Conservation (phyloP, 2,888 invertebrate genomes). For the Lymantria monacha region DNA sequence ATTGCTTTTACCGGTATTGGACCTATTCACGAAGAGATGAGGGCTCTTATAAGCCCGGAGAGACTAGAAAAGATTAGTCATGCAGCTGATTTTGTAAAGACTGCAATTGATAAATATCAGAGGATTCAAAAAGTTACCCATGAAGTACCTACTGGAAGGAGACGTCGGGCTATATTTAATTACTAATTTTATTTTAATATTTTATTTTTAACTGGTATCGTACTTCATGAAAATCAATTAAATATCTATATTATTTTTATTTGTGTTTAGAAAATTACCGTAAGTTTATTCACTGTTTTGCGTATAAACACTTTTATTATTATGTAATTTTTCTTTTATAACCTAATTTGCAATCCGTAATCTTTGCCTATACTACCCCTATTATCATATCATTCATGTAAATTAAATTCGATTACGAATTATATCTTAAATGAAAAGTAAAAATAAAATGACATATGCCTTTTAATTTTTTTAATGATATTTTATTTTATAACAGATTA, state of each 20-base stretch:
- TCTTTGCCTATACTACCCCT: too few relatives aligned
- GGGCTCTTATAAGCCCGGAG: slow-evolving; percentile 82
- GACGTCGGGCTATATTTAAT: slow-evolving; percentile 45
- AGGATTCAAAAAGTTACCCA: slow-evolving; percentile 62
- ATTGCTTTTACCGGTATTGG: slow-evolving; percentile 84
- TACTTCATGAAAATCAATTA: neutral
- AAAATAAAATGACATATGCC: too few relatives aligned
- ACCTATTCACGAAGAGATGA: slow-evolving; percentile 81
- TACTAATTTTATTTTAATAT: slow-evolving; percentile 3
- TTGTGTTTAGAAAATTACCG: neutral
- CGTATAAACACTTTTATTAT: too few relatives aligned
- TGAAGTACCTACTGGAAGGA: slow-evolving; percentile 38
- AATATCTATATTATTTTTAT: neutral
- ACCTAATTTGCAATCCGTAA: too few relatives aligned
- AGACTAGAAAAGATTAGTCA: slow-evolving; percentile 81
- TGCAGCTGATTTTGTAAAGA: slow-evolving; percentile 82
- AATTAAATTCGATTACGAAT: too few relatives aligned
- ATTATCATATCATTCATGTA: too few relatives aligned
- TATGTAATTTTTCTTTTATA: too few relatives aligned
- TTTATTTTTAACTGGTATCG: neutral
- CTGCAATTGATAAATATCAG: slow-evolving; percentile 84
- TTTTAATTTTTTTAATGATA: too few relatives aligned
- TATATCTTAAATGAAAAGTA: too few relatives aligned
- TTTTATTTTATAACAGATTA: too few relatives aligned
- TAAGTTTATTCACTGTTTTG: too few relatives aligned